Evolutionary conservation across 2,888 invertebrate genomes (phyloP), one percentile per base, ranked within the genome.

Genomic region (Aphodius sticticus): DNA sequence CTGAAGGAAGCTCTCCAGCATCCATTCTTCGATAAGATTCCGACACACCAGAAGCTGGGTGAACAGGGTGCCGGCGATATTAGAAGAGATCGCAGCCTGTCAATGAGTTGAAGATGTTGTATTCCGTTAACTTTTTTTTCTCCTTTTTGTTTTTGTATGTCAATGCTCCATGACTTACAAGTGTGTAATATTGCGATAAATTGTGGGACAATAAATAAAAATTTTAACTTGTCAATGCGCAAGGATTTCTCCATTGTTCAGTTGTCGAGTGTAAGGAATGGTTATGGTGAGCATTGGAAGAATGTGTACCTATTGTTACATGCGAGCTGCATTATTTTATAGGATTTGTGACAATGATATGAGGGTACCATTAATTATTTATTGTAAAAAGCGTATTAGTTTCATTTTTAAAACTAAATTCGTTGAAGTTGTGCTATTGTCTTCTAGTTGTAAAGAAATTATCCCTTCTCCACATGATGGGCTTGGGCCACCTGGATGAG

Each of bases 11-110:
- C 98, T 15, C 91, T 99, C 86, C 90, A 93, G 77, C 99, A 99
- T 91, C 95, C 97, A 78, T 99, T 98, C 92, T 99, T 99, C 91
- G 94, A 93, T 86, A 94, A 95, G 87, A 93, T 97, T 87, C 94
- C 96, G 82, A 91, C 93, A 79, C 94, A 95, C 85, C 95, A 96
- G 87, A 92, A 95, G 87, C 91, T 96, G 85, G 93, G 93, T 87
- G 91, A 91, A 75, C 89, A 89, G 26, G 90, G 90, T 15, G 88
- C 89, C 69, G 91, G 90, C 71, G 92, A 91, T 83, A 88, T 90
- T 71, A 90, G 91, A 84, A 91, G 93, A 83, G 93, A 94, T 87
- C 91, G 94, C 85, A 93, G 93, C 85, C 92, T 94, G 89, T 94
- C 94, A 86, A 91, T 94, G 84, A 94, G 94, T 87, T 92, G 94